A percentile compares a stretch with the other conserved stretches of the same genome.
Conservation (phyloP, 2,888 invertebrate genomes). For the Enchytraeus crypticus region DNA sequence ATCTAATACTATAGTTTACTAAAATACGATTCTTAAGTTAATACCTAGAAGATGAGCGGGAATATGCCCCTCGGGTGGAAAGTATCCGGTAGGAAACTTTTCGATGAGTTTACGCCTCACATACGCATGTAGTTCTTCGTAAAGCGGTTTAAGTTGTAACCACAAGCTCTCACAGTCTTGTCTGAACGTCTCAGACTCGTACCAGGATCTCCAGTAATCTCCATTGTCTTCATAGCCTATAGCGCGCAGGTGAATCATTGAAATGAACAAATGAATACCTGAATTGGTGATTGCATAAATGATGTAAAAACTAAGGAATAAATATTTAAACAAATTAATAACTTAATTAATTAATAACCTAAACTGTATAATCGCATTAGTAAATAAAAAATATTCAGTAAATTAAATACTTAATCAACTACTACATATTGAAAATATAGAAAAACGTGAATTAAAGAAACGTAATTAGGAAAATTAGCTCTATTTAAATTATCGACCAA, state of each 20-base stretch:
- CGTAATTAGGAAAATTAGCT: too few relatives aligned
- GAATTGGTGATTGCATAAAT: background rate
- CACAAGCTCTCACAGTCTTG: slow-evolving; percentile 33
- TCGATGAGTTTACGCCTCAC: slow-evolving; percentile 36
- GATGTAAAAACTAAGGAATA: background rate
- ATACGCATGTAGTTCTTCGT: slow-evolving; percentile 45
- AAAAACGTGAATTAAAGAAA: too few relatives aligned
- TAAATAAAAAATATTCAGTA: too few relatives aligned
- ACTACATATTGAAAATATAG: too few relatives aligned
- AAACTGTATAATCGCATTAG: too few relatives aligned
- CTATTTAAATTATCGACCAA: too few relatives aligned
- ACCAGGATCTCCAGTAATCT: slow-evolving; percentile 80
- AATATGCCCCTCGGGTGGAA: slow-evolving; percentile 62
- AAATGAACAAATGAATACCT: background rate
- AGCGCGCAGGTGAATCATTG: background rate
- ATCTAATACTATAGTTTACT: background rate
- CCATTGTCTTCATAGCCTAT: slow-evolving; percentile 70
- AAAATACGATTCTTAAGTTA: slow-evolving; percentile 53
- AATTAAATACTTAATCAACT: too few relatives aligned
- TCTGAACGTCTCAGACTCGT: slow-evolving; percentile 63
- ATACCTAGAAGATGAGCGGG: slow-evolving; percentile 78
- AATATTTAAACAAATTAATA: background rate
- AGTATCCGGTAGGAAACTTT: slow-evolving; percentile 28
- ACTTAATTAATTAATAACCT: too few relatives aligned
- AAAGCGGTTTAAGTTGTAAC: slow-evolving; percentile 40